These are phyloP conservation scores for Clusia tigrina DNA, from an alignment of 2,888 invertebrate genomes.

Conservation along the genomic window DNA sequence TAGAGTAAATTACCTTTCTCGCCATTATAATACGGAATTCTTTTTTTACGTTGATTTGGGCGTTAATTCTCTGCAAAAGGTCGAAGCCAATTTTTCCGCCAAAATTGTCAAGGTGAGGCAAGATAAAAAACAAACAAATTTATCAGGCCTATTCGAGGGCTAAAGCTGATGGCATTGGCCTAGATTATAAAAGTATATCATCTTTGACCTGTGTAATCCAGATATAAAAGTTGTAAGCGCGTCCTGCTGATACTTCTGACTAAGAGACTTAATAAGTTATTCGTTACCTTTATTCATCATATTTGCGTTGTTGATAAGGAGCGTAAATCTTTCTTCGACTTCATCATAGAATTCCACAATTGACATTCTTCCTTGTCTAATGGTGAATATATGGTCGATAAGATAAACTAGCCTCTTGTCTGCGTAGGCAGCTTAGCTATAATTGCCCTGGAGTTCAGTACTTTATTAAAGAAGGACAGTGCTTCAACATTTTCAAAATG, in stretches of 20 bases:
- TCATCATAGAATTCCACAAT: constrained; percentile 35
- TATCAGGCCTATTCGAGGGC: constrained; percentile 21
- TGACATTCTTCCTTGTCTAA: constrained; percentile 33
- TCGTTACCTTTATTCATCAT: constrained; percentile 32
- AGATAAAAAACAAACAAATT: constrained; percentile 19
- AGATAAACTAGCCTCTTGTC: constrained; percentile 25
- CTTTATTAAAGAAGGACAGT: constrained; percentile 19
- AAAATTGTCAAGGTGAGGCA: constrained; percentile 19
- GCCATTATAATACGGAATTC: constrained; percentile 20
- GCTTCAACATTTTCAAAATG: constrained; percentile 23
- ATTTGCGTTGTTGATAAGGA: constrained; percentile 36
- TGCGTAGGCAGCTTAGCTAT: constrained; percentile 28
- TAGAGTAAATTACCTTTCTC: constrained; percentile 21
- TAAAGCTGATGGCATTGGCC: constrained; percentile 22
- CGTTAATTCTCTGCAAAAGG: constrained; percentile 25
- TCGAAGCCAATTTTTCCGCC: constrained; percentile 33
- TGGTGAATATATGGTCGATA: constrained; percentile 23
- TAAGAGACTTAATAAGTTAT: constrained; percentile 28
- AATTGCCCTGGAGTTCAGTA: constrained; percentile 21
- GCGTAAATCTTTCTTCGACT: constrained; percentile 33
- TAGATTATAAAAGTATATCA: constrained; percentile 29
- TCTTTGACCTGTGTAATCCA: constrained; percentile 24
- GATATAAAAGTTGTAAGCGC: constrained; percentile 29
- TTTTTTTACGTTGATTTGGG: constrained; percentile 26
- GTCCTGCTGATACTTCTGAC: constrained; percentile 35